These are phyloP conservation scores for Chanos chanos DNA, from an alignment of 2,797 vertebrate species.

Conservation along the genomic window DNA sequence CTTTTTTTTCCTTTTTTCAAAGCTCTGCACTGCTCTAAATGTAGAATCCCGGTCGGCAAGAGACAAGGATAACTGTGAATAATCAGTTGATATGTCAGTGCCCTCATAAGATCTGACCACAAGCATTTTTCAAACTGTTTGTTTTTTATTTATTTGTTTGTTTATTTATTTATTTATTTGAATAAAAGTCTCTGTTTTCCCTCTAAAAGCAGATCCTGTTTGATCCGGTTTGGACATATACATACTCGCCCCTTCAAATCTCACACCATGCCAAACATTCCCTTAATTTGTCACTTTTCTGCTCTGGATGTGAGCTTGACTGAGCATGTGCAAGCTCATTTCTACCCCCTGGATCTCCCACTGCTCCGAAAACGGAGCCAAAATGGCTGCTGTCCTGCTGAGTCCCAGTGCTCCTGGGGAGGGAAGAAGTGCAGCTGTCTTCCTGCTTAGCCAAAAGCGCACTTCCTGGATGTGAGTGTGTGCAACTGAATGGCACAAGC, in stretches of 20 bases:
- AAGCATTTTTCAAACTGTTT: no score
- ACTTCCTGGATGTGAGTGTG: constrained; percentile 41
- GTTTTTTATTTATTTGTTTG: not conserved
- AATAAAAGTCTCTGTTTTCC: not conserved
- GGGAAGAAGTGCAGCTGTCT: constrained; percentile 21
- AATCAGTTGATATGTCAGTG: no score
- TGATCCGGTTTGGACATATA: no score
- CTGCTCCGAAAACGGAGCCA: constrained; percentile 47
- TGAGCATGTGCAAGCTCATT: constrained; percentile 42
- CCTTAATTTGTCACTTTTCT: constrained; percentile 21
- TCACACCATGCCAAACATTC: no score
- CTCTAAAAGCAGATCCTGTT: no score
- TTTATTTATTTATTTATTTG: not conserved
- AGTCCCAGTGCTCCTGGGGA: constrained; percentile 19
- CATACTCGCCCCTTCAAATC: no score
- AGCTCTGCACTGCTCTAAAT: no score
- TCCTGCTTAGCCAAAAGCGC: constrained; percentile 56
- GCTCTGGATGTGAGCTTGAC: constrained; percentile 46
- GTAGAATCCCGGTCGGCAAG: no score
- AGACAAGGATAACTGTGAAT: no score
- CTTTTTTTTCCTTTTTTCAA: no score
- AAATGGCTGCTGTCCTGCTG: constrained; percentile 54
- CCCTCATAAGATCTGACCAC: no score
- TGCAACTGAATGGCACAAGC: no score
- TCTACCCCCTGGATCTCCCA: constrained; percentile 29